Evolutionary conservation across 2,888 invertebrate genomes (phyloP), one percentile per base, ranked within the genome.

Genomic region (Plagiodera versicolora): DNA sequence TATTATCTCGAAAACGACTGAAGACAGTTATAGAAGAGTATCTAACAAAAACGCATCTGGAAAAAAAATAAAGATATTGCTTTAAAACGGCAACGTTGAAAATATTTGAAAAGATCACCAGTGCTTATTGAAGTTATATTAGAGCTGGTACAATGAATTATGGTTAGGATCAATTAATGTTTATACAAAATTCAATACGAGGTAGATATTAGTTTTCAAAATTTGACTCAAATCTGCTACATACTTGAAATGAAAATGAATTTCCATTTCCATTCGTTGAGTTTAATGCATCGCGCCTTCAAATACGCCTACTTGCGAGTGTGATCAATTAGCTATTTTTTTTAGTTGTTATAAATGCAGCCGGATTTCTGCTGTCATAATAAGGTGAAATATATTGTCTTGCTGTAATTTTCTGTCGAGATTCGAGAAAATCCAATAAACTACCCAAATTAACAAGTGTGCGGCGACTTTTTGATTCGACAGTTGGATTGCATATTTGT

Each of bases 311-410:
- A n/a, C n/a, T n/a, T n/a, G n/a, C n/a, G n/a, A 8, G n/a, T 8
- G 9, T 17, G 9, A 45, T 45, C 16, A 14, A 45, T 5, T 45
- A 45, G 18, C n/a, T 10, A 45, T 18, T 17, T 9, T 6, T 45
- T 16, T 2, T 44, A 44, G 44, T 5, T 14, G 6, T 11, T 18
- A 53, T 44, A 10, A 56, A 56, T 60, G 64, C 66, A 64, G 70
- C 71, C 68, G 72, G 71, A 73, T 72, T 71, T 72, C 59, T 69
- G 66, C 67, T 69, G 71, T 72, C 71, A 71, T 68, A 72, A 71
- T 68, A 68, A 64, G 69, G 69, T 73, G 70, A 72, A 72, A 72
- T 70, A 72, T 72, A 70, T 59, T 59, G 59, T 68, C 32, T 32
- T 11, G 71, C 71, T 65, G 55, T 59, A 14, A 17, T 56, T 49